Percentiles rank a stretch among this genome's conserved stretches.
phyloP scores from a whole-genome alignment of 2,888 invertebrate genomes.

The Oligia strigilis region DNA sequence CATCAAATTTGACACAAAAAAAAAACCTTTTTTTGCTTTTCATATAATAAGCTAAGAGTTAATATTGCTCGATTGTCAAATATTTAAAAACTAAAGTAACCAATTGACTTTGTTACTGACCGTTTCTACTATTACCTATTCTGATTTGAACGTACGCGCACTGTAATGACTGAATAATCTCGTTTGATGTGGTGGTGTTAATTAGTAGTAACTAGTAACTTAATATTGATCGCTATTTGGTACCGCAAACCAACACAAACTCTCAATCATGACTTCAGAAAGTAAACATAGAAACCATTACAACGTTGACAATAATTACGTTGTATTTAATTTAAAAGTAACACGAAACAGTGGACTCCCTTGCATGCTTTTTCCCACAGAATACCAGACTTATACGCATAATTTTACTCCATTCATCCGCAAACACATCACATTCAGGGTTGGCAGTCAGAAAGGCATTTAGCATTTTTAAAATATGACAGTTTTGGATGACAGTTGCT shows the following conservation, averaged over 20 bases:
- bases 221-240: neutral
- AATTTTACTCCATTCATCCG: neutral
- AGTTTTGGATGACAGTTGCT: neutral
- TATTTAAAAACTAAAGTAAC: neutral
- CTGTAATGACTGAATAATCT: slow-evolving; percentile 3
- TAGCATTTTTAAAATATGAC: neutral
- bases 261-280: neutral
- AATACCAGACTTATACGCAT: neutral
- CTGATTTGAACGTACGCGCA: neutral
- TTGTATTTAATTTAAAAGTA: too few relatives aligned
- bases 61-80: too few relatives aligned
- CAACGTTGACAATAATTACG: too few relatives aligned
- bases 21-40: neutral
- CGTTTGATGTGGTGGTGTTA: slow-evolving; percentile 3
- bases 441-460: neutral
- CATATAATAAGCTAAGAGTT: neutral
- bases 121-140: neutral
- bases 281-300: neutral
- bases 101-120: neutral
- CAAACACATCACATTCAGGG: neutral
- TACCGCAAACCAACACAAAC: neutral
- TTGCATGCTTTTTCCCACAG: neutral
- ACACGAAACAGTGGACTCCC: too few relatives aligned
- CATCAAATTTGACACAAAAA: neutral
- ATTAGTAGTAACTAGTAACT: neutral